Conservation (phyloP, 2,888 invertebrate genomes). For the Psylliodes chrysocephalus region DNA sequence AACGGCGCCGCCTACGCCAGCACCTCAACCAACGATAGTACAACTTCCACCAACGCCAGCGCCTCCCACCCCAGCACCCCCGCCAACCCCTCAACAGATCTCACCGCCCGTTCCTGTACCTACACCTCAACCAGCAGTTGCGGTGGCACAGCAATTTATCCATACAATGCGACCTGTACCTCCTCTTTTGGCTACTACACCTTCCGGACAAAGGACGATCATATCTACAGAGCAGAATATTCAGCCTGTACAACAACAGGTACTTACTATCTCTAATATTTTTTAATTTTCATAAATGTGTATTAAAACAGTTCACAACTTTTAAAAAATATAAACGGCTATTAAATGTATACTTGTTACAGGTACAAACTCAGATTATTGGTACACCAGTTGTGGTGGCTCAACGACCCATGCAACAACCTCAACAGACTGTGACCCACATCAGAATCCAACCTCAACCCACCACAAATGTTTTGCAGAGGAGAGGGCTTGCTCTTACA, state of each 20-base stretch:
- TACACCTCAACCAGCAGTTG: conserved; percentile 34
- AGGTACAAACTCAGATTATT: conserved; percentile 60
- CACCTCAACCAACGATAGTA: conserved; percentile 48
- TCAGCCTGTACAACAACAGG: conserved; percentile 44
- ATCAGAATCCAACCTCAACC: conserved; percentile 68
- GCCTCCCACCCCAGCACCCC: conserved; percentile 31
- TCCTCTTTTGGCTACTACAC: conserved; percentile 56
- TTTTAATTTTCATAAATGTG: too few relatives aligned
- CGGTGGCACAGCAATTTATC: conserved; percentile 29
- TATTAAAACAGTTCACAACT: too few relatives aligned
- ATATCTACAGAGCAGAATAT: conserved; percentile 50
- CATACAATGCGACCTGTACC: conserved; percentile 58
- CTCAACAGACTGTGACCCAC: conserved; percentile 64
- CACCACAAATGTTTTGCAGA: conserved; percentile 67
- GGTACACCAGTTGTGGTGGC: conserved; percentile 68
- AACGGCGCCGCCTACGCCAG: conserved; percentile 57
- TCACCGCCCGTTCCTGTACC: conserved; percentile 50
- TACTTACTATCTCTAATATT: too few relatives aligned
- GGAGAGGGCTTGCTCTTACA: conserved; percentile 77
- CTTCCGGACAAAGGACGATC: conserved; percentile 56
- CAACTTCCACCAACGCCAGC: conserved; percentile 46
- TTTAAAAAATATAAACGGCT: too few relatives aligned
- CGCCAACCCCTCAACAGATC: conserved; percentile 33
- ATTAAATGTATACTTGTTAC: conserved; percentile 14
- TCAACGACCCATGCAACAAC: conserved; percentile 60